phyloP scores from a whole-genome alignment of 2,888 invertebrate species.

The Tuberolachnus salignus region DNA sequence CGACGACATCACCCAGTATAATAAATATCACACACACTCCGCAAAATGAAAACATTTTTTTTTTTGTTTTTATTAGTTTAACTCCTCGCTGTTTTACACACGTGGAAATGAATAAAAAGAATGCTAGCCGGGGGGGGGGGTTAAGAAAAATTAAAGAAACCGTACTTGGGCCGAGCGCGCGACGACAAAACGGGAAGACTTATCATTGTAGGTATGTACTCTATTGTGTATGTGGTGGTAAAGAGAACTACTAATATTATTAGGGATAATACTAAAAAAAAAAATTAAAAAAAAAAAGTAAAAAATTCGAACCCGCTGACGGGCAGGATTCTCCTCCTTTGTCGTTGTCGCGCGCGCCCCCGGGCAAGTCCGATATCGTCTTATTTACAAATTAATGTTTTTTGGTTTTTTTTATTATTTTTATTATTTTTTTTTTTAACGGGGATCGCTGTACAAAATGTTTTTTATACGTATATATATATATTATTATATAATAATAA shows the following conservation, averaged over 20 bases:
- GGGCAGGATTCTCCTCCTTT: not conserved
- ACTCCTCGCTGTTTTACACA: too few relatives aligned
- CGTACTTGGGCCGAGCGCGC: too few relatives aligned
- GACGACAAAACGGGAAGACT: too few relatives aligned
- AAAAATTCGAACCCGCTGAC: not conserved
- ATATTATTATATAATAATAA: not conserved
- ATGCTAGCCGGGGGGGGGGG: not conserved
- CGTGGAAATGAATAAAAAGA: too few relatives aligned
- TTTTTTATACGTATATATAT: constrained; percentile 16
- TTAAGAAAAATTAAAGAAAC: not conserved
- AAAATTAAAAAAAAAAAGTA: too few relatives aligned
- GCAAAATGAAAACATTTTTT: not conserved
- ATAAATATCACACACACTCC: constrained; percentile 20
- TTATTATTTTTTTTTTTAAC: not conserved
- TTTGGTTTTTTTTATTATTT: not conserved
- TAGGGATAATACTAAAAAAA: too few relatives aligned
- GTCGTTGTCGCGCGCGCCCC: too few relatives aligned
- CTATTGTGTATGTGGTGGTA: too few relatives aligned
- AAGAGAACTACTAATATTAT: too few relatives aligned
- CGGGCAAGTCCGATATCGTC: too few relatives aligned
- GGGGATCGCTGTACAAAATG: constrained; percentile 23
- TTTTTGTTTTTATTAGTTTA: too few relatives aligned
- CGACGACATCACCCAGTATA: constrained; percentile 25
- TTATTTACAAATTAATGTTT: not conserved
- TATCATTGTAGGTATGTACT: too few relatives aligned